Percentiles rank a stretch among this genome's conserved stretches.
Evolutionary conservation across 2,888 invertebrate genomes (phyloP).

Genomic region (Lasioglossum figueresi): DNA sequence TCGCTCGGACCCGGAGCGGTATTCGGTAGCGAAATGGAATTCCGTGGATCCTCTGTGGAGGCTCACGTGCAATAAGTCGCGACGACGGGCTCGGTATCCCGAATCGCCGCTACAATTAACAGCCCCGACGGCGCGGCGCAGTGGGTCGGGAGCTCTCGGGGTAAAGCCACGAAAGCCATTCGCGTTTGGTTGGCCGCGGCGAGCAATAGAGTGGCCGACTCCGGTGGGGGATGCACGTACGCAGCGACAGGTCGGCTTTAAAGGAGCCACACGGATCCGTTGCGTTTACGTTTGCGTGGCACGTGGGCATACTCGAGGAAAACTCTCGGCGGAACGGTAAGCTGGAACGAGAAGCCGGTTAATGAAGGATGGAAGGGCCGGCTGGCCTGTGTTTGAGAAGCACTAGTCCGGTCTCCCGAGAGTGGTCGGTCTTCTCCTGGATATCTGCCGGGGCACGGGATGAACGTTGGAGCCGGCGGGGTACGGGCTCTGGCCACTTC

Average conservation of each 20-base stretch:
- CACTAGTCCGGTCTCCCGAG: slow-evolving; percentile 75
- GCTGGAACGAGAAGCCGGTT: slow-evolving; percentile 68
- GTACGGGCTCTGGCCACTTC: slow-evolving; percentile 67
- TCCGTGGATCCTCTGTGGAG: background rate
- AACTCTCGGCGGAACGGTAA: slow-evolving; percentile 60
- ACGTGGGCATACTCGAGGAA: slow-evolving; percentile 70
- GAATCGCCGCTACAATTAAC: slow-evolving; percentile 1
- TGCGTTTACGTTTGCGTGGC: slow-evolving; percentile 70
- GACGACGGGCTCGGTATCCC: background rate
- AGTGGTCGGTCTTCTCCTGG: slow-evolving; percentile 74
- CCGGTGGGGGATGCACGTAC: background rate
- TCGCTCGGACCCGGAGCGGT: background rate
- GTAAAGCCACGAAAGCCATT: background rate
- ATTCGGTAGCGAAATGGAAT: background rate
- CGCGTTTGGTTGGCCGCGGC: background rate
- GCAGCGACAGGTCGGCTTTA: slow-evolving; percentile 40
- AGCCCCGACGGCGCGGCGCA: background rate
- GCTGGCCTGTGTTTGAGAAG: slow-evolving; percentile 74
- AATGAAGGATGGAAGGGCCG: slow-evolving; percentile 73
- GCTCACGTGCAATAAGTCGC: slow-evolving; percentile 2
- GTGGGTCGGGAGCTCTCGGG: background rate
- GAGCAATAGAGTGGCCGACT: background rate
- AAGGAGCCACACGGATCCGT: slow-evolving; percentile 55
- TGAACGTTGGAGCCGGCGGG: slow-evolving; percentile 18
- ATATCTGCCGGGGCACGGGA: slow-evolving; percentile 51